Base-by-base conservation (phyloP, 2,888 invertebrate genomes). In the Scaptomyza tumidula region DNA sequence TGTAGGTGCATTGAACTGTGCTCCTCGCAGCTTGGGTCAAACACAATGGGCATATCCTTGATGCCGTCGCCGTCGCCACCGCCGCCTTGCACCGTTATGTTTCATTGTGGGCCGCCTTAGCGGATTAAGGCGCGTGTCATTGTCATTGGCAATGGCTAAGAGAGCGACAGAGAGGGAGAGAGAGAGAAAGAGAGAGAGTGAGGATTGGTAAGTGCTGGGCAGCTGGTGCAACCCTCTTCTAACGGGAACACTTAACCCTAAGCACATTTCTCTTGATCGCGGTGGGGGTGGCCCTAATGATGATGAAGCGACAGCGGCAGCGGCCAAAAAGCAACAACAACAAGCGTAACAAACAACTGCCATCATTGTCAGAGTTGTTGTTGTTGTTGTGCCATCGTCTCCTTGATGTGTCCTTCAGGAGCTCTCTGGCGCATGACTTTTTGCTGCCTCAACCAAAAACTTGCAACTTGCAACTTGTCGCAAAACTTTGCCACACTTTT, bases 341-440 rank as follows among this genome's bases (percentile, higher is more conserved):
- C 24, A 14, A 54, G 56, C 58, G 59, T 64, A 73, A 71, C 74
- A 77, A 76, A 67, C 85, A 84, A 81, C 81, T 81, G 78, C 64
- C 75, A 75, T 71, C 82, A 56, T 65, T 70, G 77, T 71, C 66
- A 65, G 68, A 43, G 54, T 46, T 54, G 44, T 46, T 55, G 41
- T 16, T 41, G 41, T 41, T 41, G 41, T 41, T 71, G 58, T 60
- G 70, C 33, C 50, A 19, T 41, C 81, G 84, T 90, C 89, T 90
- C 90, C 90, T 90, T 90, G 86, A 90, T 88, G 86, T 84, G 90
- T 90, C 90, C 90, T 90, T 90, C 90, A 90, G 90, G 86, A 89
- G 86, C 70, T 81, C 78, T 82, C 77, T 72, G 78, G 86, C 89
- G 89, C 86, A 86, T 88, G 86, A 89, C 89, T 86, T 89, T 88